Base-by-base conservation (phyloP, 1,140 invertebrate genomes). In the Acromyrmex heyeri region DNA sequence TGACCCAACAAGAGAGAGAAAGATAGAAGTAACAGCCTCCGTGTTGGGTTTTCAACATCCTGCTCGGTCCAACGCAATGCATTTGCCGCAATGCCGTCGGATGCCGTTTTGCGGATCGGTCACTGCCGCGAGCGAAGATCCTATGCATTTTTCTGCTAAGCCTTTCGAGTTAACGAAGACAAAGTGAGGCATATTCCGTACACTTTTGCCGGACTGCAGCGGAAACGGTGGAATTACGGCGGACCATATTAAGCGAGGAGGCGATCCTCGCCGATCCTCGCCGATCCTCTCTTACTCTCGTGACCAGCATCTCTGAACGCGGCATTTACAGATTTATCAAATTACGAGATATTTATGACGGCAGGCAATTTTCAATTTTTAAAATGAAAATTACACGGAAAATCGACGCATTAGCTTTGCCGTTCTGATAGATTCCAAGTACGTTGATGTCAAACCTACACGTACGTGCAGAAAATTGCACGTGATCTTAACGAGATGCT, bases 1-100 rank as follows among this genome's bases (percentile, higher is more conserved):
- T 92, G 92, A 92, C 92, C 91, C 88, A 87, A 73, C 76, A 83
- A 67, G 34, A 64, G 62, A 64, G 18, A 64, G 62, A 38, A 0
- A 65, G 65, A 88, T 38, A 76, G 83, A 82, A 82, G 55, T 76
- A 88, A 86, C 78, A 78, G 86, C 86, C 89, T 87, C 89, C 85
- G 89, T 87, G 82, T 92, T 92, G 88, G 88, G 86, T 91, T 91
- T 91, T 91, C 88, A 91, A 87, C 86, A 91, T 92, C 88, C 89
- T 90, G 87, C 79, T 91, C 89, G 76, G 76, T 65, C 64, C 85
- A 34, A 72, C 59, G 69, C 86, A 14, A 70, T 77, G 70, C 85
- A 87, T 72, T 73, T 48, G 65, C 70, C 75, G 59, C 82, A 16
- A 44, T 21, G 48, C 65, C 65, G 64, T 81, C 61, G 64, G 57